Evolutionary conservation across 2,888 invertebrate species (phyloP).

Genomic region (Philonicus albiceps): DNA sequence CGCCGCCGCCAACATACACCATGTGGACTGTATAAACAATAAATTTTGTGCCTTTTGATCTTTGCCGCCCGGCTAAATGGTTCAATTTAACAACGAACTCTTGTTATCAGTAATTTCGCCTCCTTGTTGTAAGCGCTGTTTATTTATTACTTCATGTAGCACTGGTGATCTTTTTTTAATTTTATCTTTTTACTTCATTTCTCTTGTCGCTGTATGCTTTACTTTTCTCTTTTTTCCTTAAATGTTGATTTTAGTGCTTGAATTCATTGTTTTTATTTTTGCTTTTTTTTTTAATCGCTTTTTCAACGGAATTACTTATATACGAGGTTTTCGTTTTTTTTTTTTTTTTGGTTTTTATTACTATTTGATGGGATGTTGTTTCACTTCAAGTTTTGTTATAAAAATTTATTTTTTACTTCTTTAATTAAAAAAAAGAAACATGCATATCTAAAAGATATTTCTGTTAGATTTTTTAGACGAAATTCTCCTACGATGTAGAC

Average conservation of each 20-base stretch:
- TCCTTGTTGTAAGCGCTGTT: conserved; percentile 41
- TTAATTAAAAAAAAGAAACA: no score
- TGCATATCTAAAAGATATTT: no score
- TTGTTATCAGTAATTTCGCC: conserved; percentile 45
- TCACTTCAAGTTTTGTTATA: no score
- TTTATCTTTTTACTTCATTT: background rate
- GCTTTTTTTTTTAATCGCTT: background rate
- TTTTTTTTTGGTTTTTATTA: background rate
- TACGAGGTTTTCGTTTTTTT: background rate
- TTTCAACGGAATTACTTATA: background rate
- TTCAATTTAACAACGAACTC: conserved; percentile 43
- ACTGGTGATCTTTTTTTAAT: background rate
- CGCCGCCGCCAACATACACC: background rate
- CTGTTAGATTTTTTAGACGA: no score
- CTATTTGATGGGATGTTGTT: background rate
- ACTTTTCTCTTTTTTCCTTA: background rate
- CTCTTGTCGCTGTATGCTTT: background rate
- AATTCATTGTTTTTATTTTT: background rate
- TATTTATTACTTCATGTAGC: conserved; percentile 17
- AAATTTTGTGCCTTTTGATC: conserved; percentile 33
- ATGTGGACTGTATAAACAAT: conserved; percentile 30
- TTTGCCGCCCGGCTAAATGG: conserved; percentile 38
- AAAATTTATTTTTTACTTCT: no score
- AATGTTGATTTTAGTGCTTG: conserved; percentile 11
- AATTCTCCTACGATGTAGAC: no score